Evolutionary conservation across 2,113 vertebrate species (phyloP).

Genomic region (Otolemur garnettii): DNA sequence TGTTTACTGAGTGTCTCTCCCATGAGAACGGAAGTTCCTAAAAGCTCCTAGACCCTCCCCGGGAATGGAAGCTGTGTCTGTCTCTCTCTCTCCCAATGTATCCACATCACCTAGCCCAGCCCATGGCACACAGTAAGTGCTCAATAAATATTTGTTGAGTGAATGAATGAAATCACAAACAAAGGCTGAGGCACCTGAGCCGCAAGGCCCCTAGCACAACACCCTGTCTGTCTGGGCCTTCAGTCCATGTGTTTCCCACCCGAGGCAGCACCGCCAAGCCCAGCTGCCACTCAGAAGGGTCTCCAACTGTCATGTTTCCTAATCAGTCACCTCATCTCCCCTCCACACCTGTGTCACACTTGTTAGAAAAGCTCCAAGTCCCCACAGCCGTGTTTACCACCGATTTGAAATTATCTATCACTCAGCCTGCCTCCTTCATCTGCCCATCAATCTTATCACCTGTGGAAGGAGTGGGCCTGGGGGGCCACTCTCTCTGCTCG

Average conservation of each 20-base stretch:
- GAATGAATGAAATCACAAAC: background rate
- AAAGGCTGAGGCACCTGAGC: background rate
- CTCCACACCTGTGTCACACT: background rate
- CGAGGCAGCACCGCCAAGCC: background rate
- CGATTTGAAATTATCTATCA: conserved; percentile 34
- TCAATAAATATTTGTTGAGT: background rate
- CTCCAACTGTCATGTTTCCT: background rate
- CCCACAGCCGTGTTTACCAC: conserved; percentile 24
- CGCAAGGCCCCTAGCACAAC: fast-evolving
- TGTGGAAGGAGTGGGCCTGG: background rate
- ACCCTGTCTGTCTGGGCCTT: fast-evolving
- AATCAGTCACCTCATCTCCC: background rate
- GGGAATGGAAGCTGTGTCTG: no score
- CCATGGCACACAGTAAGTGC: fast-evolving
- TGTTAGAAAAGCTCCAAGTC: background rate
- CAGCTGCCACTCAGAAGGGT: conserved; percentile 47
- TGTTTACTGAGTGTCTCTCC: background rate
- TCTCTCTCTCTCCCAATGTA: fast-evolving
- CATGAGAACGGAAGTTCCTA: background rate
- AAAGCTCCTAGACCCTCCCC: fast-evolving
- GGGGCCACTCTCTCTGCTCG: background rate
- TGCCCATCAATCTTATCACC: conserved; percentile 57
- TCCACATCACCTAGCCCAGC: background rate
- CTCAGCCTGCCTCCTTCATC: background rate
- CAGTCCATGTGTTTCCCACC: background rate